A percentile compares a stretch with the other conserved stretches of the same genome.
These are phyloP conservation scores for Lytechinus variegatus DNA, from an alignment of 35 echinoderm and acorn worm species.

Conservation along the genomic window DNA sequence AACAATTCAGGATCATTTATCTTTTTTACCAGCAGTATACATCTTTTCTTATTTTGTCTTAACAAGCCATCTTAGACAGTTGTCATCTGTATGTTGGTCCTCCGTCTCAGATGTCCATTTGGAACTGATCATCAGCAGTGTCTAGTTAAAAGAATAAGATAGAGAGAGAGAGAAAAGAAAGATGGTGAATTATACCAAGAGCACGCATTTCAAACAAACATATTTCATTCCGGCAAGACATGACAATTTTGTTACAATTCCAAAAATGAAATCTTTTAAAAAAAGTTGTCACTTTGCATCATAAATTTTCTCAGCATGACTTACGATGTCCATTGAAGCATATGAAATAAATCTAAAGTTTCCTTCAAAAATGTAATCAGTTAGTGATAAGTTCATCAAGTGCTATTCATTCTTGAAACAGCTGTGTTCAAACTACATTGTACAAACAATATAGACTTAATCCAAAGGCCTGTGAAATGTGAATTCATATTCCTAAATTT, in stretches of 20 bases:
- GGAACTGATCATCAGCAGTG: conserved; percentile 16
- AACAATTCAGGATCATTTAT: not conserved
- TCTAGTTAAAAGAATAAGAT: not conserved
- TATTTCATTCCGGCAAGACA: not conserved
- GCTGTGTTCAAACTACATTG: no score
- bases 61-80: not conserved
- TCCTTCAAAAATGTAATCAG: no score
- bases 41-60: conserved; percentile 21
- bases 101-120: conserved; percentile 42
- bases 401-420: no score
- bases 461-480: no score
- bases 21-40: not conserved
- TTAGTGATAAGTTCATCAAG: no score
- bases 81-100: conserved; percentile 6
- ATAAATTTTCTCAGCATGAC: no score
- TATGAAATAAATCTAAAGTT: no score
- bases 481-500: no score
- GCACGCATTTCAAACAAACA: not conserved
- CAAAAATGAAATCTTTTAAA: no score
- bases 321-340: no score
- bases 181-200: not conserved
- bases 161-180: not conserved
- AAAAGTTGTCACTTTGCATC: no score
- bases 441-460: no score
- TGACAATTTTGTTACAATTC: not conserved